These are phyloP conservation scores for Brachionus angularis DNA, from an alignment of 1,140 invertebrate species.

Conservation along the genomic window DNA sequence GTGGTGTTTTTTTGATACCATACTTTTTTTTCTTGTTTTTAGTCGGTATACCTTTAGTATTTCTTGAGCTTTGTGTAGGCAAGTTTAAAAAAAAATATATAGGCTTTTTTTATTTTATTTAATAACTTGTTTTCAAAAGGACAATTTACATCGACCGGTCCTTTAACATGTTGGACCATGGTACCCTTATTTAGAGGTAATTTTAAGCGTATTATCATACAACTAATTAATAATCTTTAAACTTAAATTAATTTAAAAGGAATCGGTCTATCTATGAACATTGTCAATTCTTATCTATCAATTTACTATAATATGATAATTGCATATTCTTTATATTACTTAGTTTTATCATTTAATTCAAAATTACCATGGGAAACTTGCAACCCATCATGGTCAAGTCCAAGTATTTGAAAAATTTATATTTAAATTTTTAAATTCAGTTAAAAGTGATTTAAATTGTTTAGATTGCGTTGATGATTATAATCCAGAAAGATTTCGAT, in stretches of 20 bases:
- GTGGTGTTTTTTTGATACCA: conserved; percentile 54
- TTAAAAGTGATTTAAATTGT: background rate
- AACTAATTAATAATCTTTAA: too few relatives aligned
- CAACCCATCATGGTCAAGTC: conserved; percentile 67
- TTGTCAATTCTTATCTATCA: conserved; percentile 43
- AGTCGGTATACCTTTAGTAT: conserved; percentile 49
- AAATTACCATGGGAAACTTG: conserved; percentile 78
- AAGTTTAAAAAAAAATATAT: conserved; percentile 47
- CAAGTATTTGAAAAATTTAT: conserved; percentile 57
- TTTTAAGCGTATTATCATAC: too few relatives aligned
- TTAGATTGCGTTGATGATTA: conserved; percentile 43
- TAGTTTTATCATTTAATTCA: conserved; percentile 73
- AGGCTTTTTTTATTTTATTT: background rate
- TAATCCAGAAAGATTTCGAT: conserved; percentile 35
- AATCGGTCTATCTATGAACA: conserved; percentile 44
- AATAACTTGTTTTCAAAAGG: conserved; percentile 46
- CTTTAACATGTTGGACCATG: conserved; percentile 62
- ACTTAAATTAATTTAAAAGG: conserved; percentile 46
- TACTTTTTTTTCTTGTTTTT: conserved; percentile 50
- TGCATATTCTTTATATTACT: conserved; percentile 88
- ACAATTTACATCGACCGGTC: conserved; percentile 58
- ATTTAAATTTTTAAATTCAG: background rate
- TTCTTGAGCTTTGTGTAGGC: conserved; percentile 50
- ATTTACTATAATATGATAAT: conserved; percentile 84
- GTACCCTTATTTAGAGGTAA: conserved; percentile 69